Evolutionary conservation across 2,797 vertebrate species (phyloP).

Genomic region (Silurus aristotelis): DNA sequence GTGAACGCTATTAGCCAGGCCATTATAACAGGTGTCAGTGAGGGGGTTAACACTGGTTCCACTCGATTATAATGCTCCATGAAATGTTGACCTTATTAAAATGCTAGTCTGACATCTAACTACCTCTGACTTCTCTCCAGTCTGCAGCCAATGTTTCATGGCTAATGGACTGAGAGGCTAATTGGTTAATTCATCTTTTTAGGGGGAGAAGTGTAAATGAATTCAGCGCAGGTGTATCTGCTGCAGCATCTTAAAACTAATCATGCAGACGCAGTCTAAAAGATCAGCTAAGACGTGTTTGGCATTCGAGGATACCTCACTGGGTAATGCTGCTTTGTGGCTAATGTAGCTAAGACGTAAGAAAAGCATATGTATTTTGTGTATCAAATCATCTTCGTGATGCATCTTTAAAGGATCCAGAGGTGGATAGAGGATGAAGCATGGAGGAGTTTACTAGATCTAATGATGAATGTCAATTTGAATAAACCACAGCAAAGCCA

Average conservation of each 20-base stretch:
- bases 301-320: neutral
- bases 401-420: neutral
- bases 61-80: slow-evolving; percentile 38
- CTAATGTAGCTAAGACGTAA: neutral
- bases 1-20: slow-evolving; percentile 3
- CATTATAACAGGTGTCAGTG: slow-evolving; percentile 10
- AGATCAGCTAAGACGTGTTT: slow-evolving; percentile 13
- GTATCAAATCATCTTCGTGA: neutral
- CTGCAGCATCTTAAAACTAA: slow-evolving; percentile 32
- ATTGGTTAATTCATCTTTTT: slow-evolving; percentile 52
- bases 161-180: slow-evolving; percentile 48
- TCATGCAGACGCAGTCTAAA: slow-evolving; percentile 19
- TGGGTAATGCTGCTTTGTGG: neutral
- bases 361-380: neutral
- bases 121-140: slow-evolving; percentile 21
- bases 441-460: too few relatives aligned
- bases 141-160: slow-evolving; percentile 25
- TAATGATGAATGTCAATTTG: too few relatives aligned
- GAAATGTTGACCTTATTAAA: slow-evolving; percentile 43
- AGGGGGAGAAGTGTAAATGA: slow-evolving; percentile 23
- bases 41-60: slow-evolving; percentile 26
- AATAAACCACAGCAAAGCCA: neutral
- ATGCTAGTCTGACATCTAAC: slow-evolving; percentile 20
- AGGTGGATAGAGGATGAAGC: neutral
- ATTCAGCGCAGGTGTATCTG: slow-evolving; percentile 33